Conservation (phyloP, 2,113 vertebrate genomes). For the Pycnonotus jocosus region DNA sequence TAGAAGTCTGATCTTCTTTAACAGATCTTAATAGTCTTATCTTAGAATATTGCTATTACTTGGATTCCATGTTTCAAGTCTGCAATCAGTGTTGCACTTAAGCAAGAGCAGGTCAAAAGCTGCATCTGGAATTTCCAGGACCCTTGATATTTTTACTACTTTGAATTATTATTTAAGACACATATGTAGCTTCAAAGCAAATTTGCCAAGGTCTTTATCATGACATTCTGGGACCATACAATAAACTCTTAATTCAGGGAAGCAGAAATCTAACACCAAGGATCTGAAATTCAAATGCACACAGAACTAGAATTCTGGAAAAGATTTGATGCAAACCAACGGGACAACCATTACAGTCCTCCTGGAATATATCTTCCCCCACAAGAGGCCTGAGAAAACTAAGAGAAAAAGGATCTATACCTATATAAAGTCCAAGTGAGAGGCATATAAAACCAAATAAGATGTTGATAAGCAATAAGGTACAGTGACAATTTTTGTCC, state of each 20-base stretch:
- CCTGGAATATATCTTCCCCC: neutral
- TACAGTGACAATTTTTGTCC: neutral
- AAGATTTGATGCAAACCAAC: neutral
- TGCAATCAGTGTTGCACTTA: neutral
- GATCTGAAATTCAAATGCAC: neutral
- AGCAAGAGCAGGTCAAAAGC: neutral
- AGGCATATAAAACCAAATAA: neutral
- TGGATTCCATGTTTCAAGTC: neutral
- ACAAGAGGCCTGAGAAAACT: neutral
- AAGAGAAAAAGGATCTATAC: neutral
- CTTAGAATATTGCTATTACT: neutral
- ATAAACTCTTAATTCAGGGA: neutral
- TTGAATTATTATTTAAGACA: neutral
- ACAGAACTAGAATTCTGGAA: neutral
- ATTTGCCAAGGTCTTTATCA: neutral
- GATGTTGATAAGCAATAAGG: neutral
- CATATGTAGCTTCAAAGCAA: neutral
- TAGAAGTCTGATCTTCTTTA: neutral
- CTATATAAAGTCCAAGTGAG: neutral
- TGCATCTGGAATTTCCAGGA: neutral
- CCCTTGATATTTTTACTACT: neutral
- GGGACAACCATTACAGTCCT: neutral
- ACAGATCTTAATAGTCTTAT: neutral
- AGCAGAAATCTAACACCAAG: neutral
- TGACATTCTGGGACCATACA: neutral